Conservation (phyloP, 2,797 vertebrate genomes). For the Anabacerthia variegaticeps region DNA sequence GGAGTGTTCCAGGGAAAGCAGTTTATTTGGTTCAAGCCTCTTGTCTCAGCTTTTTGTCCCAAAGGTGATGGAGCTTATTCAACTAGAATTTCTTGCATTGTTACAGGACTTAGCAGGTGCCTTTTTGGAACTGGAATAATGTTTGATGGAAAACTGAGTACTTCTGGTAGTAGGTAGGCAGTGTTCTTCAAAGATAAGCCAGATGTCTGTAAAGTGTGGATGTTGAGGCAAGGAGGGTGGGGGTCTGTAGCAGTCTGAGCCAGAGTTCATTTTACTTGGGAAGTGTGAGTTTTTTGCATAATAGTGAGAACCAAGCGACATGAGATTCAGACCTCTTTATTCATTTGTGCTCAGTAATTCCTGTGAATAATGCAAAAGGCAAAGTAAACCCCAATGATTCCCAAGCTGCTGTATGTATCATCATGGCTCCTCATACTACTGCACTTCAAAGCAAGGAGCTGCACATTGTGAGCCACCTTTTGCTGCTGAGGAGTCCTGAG, state of each 20-base stretch:
- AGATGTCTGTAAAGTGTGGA: background rate
- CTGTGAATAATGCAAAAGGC: slow-evolving; percentile 10
- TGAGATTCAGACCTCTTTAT: background rate
- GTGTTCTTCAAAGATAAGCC: background rate
- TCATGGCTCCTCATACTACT: background rate
- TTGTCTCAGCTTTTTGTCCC: background rate
- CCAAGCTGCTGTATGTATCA: background rate
- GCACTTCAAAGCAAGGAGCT: background rate
- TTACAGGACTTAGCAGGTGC: background rate
- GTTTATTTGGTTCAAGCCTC: background rate
- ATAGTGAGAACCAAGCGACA: background rate
- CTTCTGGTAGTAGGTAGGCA: background rate
- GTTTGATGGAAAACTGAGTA: background rate
- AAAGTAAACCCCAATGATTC: background rate
- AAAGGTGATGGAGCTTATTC: background rate
- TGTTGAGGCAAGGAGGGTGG: background rate
- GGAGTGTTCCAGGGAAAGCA: background rate
- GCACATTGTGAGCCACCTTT: background rate
- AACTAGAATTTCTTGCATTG: background rate
- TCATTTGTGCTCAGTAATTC: background rate
- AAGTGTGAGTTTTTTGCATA: background rate
- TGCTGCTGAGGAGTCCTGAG: background rate
- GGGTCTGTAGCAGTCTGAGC: background rate
- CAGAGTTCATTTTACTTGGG: background rate
- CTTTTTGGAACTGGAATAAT: background rate